Percentiles rank a stretch among this genome's conserved stretches.
phyloP scores from a whole-genome alignment of 1,140 invertebrate genomes.

The Lepidurus arcticus region DNA sequence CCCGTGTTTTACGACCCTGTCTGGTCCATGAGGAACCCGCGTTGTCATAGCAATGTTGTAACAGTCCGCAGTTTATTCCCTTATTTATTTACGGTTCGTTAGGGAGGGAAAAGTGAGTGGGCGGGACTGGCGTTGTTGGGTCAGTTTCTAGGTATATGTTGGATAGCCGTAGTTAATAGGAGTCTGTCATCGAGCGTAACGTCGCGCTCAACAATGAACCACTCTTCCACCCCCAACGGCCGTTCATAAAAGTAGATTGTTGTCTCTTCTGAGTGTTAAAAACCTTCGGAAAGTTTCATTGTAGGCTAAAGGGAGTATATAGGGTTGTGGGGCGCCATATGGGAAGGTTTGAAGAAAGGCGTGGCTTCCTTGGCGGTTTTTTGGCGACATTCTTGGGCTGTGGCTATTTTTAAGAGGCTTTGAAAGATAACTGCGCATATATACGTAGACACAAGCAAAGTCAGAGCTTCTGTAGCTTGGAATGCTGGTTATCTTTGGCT shows the following conservation, averaged over 20 bases:
- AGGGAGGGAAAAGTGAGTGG: not conserved
- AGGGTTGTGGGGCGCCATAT: not conserved
- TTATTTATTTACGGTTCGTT: not conserved
- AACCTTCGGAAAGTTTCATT: not conserved
- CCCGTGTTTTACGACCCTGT: not conserved
- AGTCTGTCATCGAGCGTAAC: not conserved
- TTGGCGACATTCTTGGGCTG: not conserved
- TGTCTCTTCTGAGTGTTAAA: not conserved
- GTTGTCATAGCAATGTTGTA: constrained; percentile 4
- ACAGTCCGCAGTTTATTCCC: not conserved
- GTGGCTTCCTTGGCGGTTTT: not conserved
- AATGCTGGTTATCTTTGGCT: constrained; percentile 21
- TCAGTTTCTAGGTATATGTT: not conserved
- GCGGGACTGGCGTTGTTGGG: not conserved
- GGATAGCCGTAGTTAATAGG: not conserved
- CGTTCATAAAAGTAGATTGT: not conserved
- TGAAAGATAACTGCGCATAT: constrained; percentile 22
- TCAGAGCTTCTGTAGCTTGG: constrained; percentile 14
- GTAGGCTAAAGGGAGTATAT: not conserved
- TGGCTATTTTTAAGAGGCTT: constrained; percentile 3
- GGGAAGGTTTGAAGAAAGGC: not conserved
- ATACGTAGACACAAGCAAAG: not conserved
- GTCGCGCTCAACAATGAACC: not conserved
- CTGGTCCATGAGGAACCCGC: constrained; percentile 5
- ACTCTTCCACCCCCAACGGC: not conserved